Conservation (phyloP, 2,113 vertebrate species). For the Tringa solitaria region DNA sequence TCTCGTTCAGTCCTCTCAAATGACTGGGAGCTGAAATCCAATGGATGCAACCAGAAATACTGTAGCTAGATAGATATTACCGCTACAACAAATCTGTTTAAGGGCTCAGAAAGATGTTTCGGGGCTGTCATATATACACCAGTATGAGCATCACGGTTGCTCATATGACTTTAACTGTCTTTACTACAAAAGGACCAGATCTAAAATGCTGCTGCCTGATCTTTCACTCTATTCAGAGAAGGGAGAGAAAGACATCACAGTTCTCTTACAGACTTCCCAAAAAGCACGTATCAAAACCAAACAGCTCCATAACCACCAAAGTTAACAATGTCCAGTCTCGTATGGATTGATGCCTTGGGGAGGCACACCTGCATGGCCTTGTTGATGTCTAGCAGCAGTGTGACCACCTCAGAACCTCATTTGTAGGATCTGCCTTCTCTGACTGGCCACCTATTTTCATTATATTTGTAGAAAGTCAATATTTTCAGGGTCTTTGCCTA, state of each 20-base stretch:
- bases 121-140: not conserved
- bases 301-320: not conserved
- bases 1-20: not conserved
- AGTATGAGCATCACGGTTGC: fast-evolving
- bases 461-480: not conserved
- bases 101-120: not conserved
- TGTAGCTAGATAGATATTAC: not conserved
- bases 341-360: not conserved
- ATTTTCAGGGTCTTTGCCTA: not conserved
- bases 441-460: not conserved
- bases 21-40: not conserved
- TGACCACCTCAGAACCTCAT: not conserved
- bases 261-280: not conserved
- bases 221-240: not conserved
- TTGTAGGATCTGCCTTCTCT: not conserved
- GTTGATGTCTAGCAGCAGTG: not conserved
- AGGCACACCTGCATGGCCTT: not conserved
- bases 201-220: not conserved
- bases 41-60: not conserved
- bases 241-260: not conserved
- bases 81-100: not conserved
- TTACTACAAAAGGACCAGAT: not conserved
- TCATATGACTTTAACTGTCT: not conserved
- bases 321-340: not conserved
- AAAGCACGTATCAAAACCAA: not conserved